Percentiles rank a stretch among this genome's conserved stretches.
Conservation (phyloP, 2,888 invertebrate genomes). For the Therioaphis trifolii region DNA sequence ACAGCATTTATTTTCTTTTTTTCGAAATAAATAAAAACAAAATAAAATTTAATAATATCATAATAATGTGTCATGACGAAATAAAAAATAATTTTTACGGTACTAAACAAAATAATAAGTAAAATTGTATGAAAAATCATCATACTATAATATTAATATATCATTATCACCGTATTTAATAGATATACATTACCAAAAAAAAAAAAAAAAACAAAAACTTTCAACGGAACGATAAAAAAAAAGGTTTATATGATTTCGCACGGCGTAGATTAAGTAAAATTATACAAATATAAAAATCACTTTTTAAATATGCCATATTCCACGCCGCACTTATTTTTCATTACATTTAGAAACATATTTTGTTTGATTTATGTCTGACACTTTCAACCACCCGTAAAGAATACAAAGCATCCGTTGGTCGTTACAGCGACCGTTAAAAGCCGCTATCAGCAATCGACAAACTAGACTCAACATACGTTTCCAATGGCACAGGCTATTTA, state of each 20-base stretch:
- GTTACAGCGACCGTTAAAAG: slow-evolving; percentile 43
- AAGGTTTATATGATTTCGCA: background rate
- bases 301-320: background rate
- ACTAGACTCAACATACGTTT: slow-evolving; percentile 52
- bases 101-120: background rate
- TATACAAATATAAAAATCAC: slow-evolving; percentile 2
- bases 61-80: background rate
- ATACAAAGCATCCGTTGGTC: slow-evolving; percentile 51
- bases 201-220: slow-evolving; percentile 4
- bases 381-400: slow-evolving; percentile 40
- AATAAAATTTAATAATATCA: background rate
- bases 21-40: background rate
- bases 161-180: background rate
- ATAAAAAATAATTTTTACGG: slow-evolving; percentile 8
- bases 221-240: background rate
- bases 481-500: slow-evolving; percentile 36
- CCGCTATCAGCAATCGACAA: slow-evolving; percentile 41
- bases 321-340: slow-evolving; percentile 35
- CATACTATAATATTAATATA: background rate
- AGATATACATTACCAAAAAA: background rate
- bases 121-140: slow-evolving; percentile 10
- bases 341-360: slow-evolving; percentile 36
- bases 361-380: slow-evolving; percentile 37
- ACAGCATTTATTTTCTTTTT: background rate
- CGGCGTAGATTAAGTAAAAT: background rate